A percentile compares a stretch with the other conserved stretches of the same genome.
Evolutionary conservation across 1,140 invertebrate species (phyloP).

Genomic region (Pachypeltis micranthus): DNA sequence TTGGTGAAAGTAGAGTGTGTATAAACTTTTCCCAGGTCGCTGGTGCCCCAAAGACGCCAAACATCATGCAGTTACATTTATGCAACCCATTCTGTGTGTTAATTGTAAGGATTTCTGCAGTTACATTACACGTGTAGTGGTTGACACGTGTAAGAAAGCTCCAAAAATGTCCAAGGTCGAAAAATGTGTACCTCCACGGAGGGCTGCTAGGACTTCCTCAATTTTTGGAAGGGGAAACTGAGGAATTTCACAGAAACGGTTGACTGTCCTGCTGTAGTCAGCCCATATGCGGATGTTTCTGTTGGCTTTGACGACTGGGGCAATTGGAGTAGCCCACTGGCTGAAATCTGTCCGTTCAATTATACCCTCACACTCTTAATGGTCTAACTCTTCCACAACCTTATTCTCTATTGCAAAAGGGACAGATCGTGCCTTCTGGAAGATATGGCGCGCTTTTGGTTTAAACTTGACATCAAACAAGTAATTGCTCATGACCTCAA

Average conservation of each 20-base stretch:
- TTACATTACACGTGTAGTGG: slow-evolving; percentile 29
- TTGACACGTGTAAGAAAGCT: slow-evolving; percentile 27
- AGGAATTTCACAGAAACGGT: background rate
- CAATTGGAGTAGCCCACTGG: slow-evolving; percentile 32
- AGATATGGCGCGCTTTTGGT: slow-evolving; percentile 26
- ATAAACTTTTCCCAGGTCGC: slow-evolving; percentile 27
- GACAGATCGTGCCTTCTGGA: slow-evolving; percentile 33
- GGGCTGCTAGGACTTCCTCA: slow-evolving; percentile 8
- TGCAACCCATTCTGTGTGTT: slow-evolving; percentile 28
- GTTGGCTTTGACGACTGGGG: slow-evolving; percentile 33
- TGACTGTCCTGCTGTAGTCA: slow-evolving; percentile 37
- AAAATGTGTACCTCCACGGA: slow-evolving; percentile 25
- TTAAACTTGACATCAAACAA: no score
- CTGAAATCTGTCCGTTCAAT: no score
- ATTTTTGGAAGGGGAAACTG: slow-evolving; percentile 4
- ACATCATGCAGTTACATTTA: slow-evolving; percentile 29
- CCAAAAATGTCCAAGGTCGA: slow-evolving; percentile 27
- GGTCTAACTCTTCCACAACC: slow-evolving; percentile 33
- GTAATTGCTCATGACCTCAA: no score
- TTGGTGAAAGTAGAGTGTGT: no score
- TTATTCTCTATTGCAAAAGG: slow-evolving; percentile 34
- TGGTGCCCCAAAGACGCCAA: slow-evolving; percentile 28
- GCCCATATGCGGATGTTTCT: slow-evolving; percentile 34
- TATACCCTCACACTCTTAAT: slow-evolving; percentile 30
- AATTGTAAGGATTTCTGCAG: slow-evolving; percentile 26